A percentile compares a stretch with the other conserved stretches of the same genome.
Conservation (phyloP, 2,888 invertebrate species). For the Saturnia japonica region DNA sequence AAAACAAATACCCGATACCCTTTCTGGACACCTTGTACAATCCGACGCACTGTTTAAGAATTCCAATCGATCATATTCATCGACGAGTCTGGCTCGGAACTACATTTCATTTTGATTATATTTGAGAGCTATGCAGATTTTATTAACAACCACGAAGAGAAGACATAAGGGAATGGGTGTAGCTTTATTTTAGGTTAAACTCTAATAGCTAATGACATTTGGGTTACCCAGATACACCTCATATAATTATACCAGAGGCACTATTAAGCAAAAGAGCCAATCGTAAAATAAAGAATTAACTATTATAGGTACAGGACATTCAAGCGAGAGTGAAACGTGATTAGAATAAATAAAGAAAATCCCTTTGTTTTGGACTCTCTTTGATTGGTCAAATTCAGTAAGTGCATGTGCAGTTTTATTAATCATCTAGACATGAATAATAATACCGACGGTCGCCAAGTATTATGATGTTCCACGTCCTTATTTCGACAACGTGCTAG, state of each 20-base stretch:
- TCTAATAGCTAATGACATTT: background rate
- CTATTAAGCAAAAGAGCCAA: background rate
- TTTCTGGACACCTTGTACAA: too few relatives aligned
- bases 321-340: too few relatives aligned
- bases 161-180: background rate
- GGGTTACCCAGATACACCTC: background rate
- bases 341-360: background rate
- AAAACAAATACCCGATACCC: too few relatives aligned
- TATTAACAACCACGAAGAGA: background rate
- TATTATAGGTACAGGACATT: too few relatives aligned
- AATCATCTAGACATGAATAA: background rate
- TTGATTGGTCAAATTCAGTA: background rate
- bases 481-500: background rate
- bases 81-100: conserved; percentile 3
- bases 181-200: background rate
- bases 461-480: background rate
- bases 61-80: conserved; percentile 20
- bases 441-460: background rate
- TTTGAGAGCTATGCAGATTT: background rate
- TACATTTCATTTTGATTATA: conserved; percentile 1
- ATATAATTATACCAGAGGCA: background rate
- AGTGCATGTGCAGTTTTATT: background rate
- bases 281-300: background rate
- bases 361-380: background rate
- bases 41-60: conserved; percentile 21